Percentiles rank a stretch among this genome's conserved stretches.
Evolutionary conservation across 2,113 vertebrate genomes (phyloP).

Genomic region (Platysteira castanea): DNA sequence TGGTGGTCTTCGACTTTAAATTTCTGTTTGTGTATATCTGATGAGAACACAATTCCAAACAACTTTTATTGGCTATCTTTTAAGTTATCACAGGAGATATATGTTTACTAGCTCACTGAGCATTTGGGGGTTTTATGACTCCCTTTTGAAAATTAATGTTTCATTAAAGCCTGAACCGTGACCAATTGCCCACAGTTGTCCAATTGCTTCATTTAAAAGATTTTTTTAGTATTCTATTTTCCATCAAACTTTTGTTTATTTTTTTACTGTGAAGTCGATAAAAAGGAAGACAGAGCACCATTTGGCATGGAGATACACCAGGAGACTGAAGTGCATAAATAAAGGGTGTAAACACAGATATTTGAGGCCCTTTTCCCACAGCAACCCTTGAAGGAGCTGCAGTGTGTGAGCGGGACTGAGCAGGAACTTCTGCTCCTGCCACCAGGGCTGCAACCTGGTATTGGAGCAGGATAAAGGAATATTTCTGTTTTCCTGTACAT

Average conservation of each 20-base stretch:
- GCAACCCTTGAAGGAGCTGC: background rate
- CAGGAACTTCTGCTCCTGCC: background rate
- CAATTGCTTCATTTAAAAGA: background rate
- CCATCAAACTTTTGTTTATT: background rate
- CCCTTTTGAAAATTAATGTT: constrained; percentile 1
- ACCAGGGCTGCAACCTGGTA: background rate
- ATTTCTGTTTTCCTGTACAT: background rate
- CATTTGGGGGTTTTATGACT: background rate
- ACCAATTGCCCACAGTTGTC: background rate
- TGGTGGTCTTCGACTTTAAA: background rate
- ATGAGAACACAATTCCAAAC: background rate
- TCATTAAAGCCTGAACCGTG: background rate
- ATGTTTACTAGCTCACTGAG: background rate
- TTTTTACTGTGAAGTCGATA: background rate
- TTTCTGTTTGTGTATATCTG: background rate
- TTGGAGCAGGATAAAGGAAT: background rate
- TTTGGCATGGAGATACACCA: background rate
- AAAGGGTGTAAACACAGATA: background rate
- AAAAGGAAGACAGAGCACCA: background rate
- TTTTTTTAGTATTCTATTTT: background rate
- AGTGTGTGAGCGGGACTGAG: background rate
- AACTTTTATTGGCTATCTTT: background rate
- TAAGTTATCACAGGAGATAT: background rate
- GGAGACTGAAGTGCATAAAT: background rate
- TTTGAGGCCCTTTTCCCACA: background rate